Evolutionary conservation across 2,797 vertebrate species (phyloP).

Genomic region (Muscicapa comitata): DNA sequence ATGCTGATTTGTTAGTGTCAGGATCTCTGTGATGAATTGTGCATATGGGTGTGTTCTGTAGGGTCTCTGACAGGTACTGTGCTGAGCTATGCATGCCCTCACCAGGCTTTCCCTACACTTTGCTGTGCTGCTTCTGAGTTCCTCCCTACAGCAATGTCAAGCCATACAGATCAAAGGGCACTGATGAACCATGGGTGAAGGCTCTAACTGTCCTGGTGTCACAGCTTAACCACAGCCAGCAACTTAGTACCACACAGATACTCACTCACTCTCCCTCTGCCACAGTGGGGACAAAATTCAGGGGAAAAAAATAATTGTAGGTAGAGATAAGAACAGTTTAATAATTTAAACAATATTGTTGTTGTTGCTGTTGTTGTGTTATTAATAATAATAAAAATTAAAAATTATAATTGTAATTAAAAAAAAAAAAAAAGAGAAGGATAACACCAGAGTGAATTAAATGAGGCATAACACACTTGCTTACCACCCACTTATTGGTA

Average conservation of each 20-base stretch:
- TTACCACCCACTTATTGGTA: background rate
- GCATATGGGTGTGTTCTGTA: background rate
- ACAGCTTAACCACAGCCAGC: accelerated
- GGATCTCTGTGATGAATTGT: background rate
- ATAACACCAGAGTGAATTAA: background rate
- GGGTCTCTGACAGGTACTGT: background rate
- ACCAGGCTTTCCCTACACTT: background rate
- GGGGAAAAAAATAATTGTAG: background rate
- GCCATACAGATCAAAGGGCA: background rate
- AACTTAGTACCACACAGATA: background rate
- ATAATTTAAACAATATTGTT: background rate
- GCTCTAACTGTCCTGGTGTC: background rate
- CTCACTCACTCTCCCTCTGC: background rate
- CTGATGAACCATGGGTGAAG: background rate
- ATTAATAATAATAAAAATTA: background rate
- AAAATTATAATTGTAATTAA: background rate
- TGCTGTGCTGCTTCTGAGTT: background rate
- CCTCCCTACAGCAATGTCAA: background rate
- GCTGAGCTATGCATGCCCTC: background rate
- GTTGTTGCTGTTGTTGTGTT: background rate
- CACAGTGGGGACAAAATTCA: background rate
- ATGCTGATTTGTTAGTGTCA: background rate
- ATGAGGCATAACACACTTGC: background rate
- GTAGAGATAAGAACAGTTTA: background rate
- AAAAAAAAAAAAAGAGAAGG: background rate